Evolutionary conservation across 2,888 invertebrate species (phyloP).

Genomic region (Thecocarcelia acutangulata): DNA sequence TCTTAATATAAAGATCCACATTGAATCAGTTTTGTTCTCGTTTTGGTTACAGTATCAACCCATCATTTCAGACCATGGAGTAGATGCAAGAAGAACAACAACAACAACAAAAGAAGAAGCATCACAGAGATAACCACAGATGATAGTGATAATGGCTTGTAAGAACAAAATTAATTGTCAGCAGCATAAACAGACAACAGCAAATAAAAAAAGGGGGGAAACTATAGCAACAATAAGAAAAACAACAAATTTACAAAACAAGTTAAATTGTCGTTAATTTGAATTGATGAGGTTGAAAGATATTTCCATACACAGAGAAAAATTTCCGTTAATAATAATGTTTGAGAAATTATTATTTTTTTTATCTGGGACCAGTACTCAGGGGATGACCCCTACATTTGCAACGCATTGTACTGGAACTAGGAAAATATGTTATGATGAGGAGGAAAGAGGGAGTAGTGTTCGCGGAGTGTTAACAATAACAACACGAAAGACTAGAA

Average conservation of each 20-base stretch:
- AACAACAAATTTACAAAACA: constrained; percentile 55
- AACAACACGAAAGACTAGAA: too few relatives aligned
- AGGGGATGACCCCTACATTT: too few relatives aligned
- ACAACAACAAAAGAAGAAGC: constrained; percentile 1
- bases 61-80: constrained; percentile 53
- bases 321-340: background rate
- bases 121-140: constrained; percentile 72
- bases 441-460: too few relatives aligned
- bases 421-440: too few relatives aligned
- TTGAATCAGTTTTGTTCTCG: constrained; percentile 29
- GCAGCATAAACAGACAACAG: constrained; percentile 48
- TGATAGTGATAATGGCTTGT: constrained; percentile 79
- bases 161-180: constrained; percentile 80
- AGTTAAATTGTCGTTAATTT: constrained; percentile 63
- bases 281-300: constrained; percentile 43
- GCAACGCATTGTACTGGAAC: too few relatives aligned
- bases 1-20: constrained; percentile 36
- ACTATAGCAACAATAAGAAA: constrained; percentile 32
- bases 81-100: background rate
- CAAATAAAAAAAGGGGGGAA: constrained; percentile 8
- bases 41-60: constrained; percentile 43
- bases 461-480: too few relatives aligned
- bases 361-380: too few relatives aligned
- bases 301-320: constrained; percentile 40
- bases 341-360: too few relatives aligned